phyloP scores from a whole-genome alignment of 2,113 vertebrate species.

The Rhabdornis inornatus region DNA sequence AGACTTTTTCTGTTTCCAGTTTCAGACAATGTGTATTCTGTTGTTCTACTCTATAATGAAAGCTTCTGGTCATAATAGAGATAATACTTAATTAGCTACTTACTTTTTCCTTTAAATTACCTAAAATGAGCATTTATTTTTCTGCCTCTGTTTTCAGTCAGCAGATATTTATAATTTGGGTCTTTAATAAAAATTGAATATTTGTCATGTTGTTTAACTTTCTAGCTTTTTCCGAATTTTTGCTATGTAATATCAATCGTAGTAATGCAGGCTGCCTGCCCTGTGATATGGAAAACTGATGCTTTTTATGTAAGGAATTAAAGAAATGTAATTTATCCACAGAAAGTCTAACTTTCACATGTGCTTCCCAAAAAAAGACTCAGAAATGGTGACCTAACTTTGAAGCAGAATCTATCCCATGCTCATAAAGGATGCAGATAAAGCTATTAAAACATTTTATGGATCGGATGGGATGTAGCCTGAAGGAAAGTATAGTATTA shows the following conservation, averaged over 20 bases:
- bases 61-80: background rate
- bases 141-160: background rate
- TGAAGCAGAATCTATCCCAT: rapidly evolving
- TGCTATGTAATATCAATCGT: background rate
- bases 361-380: background rate
- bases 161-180: background rate
- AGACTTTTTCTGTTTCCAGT: background rate
- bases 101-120: background rate
- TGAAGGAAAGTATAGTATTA: background rate
- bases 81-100: background rate
- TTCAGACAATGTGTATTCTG: background rate
- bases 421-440: background rate
- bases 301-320: background rate
- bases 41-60: background rate
- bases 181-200: background rate
- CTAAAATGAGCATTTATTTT: background rate
- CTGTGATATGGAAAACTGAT: background rate
- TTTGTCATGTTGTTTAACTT: background rate
- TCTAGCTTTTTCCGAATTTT: background rate
- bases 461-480: background rate
- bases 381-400: background rate
- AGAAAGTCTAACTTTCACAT: background rate
- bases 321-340: background rate
- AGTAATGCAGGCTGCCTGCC: background rate
- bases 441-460: background rate